Percentiles rank a stretch among this genome's conserved stretches.
phyloP scores from a whole-genome alignment of 2,888 invertebrate genomes.

The Andrena flavipes region DNA sequence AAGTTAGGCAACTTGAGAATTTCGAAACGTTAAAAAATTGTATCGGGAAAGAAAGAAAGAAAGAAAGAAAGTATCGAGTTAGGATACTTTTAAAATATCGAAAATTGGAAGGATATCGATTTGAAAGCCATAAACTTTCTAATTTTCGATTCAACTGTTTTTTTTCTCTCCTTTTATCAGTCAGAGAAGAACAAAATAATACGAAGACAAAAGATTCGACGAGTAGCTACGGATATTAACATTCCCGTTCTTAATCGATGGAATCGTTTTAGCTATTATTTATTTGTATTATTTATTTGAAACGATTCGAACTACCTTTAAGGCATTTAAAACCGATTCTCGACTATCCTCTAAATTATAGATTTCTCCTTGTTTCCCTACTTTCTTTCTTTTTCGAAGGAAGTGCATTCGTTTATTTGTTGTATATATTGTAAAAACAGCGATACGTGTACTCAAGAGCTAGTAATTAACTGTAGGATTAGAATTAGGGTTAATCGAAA shows the following conservation, averaged over 20 bases:
- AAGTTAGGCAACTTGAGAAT: neutral
- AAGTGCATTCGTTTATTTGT: conserved; percentile 84
- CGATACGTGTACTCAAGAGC: conserved; percentile 67
- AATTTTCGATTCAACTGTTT: conserved; percentile 53
- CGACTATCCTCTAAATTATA: conserved; percentile 6
- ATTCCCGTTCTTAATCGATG: conserved; percentile 42
- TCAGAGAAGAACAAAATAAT: conserved; percentile 27
- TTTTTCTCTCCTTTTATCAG: conserved; percentile 1
- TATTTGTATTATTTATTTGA: conserved; percentile 46
- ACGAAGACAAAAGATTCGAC: conserved; percentile 50
- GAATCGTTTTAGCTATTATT: conserved; percentile 48
- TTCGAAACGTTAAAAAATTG: neutral
- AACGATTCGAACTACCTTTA: neutral
- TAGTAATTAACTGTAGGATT: conserved; percentile 67
- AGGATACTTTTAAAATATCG: neutral
- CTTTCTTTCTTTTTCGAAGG: conserved; percentile 75
- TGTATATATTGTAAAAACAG: conserved; percentile 79
- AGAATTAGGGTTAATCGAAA: conserved; percentile 52
- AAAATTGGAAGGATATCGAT: neutral
- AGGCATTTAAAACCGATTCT: conserved; percentile 33
- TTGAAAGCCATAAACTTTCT: conserved; percentile 49
- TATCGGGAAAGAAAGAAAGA: neutral
- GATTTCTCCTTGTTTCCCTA: conserved; percentile 60
- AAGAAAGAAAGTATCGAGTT: neutral
- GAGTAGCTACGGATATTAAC: conserved; percentile 68